These are phyloP conservation scores for Phylloscopus collybita DNA, from an alignment of 2,797 vertebrate species.

Conservation along the genomic window DNA sequence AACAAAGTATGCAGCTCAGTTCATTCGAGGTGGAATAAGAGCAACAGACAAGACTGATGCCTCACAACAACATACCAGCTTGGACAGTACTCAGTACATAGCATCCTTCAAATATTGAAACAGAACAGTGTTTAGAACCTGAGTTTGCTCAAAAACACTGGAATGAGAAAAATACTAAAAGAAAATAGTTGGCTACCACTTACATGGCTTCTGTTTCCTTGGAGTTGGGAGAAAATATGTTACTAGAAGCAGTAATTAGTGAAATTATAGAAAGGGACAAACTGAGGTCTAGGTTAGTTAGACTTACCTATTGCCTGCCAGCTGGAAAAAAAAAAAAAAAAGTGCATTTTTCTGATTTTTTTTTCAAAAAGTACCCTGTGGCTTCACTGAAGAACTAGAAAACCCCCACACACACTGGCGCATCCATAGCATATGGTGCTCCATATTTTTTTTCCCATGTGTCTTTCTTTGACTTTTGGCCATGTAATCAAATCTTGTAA, in stretches of 20 bases:
- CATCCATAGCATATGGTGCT: neutral
- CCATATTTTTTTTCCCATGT: neutral
- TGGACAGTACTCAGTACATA: neutral
- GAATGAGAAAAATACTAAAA: slow-evolving; percentile 19
- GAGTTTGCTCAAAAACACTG: slow-evolving; percentile 34
- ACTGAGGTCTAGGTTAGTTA: neutral
- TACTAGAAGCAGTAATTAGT: slow-evolving; percentile 42
- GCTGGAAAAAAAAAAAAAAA: neutral
- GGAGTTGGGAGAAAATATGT: neutral
- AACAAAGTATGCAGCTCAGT: neutral
- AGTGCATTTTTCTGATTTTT: neutral
- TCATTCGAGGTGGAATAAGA: slow-evolving; percentile 13
- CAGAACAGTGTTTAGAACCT: neutral
- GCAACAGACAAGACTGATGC: neutral
- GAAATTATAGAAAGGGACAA: slow-evolving; percentile 47
- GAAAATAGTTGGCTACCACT: slow-evolving; percentile 1
- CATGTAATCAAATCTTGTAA: slow-evolving; percentile 40
- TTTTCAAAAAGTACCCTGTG: neutral
- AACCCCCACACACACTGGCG: slow-evolving; percentile 9
- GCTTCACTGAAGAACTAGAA: slow-evolving; percentile 37
- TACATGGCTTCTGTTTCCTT: slow-evolving; percentile 5
- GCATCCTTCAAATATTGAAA: slow-evolving; percentile 49
- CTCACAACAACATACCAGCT: neutral
- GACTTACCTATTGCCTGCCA: neutral
- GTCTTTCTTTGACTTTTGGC: slow-evolving; percentile 62